A percentile compares a stretch with the other conserved stretches of the same genome.
These are phyloP conservation scores for Eugnorisma glareosa DNA, from an alignment of 2,888 invertebrate species.

Conservation along the genomic window DNA sequence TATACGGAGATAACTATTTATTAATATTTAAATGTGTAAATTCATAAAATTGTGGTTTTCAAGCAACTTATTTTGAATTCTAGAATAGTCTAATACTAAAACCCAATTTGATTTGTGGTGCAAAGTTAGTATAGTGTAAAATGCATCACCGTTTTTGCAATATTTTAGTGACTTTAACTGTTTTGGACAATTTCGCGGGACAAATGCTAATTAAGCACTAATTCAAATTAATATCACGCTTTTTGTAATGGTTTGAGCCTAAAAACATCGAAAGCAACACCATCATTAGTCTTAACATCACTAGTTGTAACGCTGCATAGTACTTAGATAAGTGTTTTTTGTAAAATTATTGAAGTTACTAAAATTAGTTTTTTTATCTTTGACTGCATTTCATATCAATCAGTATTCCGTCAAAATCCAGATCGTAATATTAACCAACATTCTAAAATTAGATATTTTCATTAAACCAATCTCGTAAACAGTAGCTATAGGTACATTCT, in stretches of 20 bases:
- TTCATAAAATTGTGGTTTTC: neutral
- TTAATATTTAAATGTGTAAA: no score
- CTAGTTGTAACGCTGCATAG: no score
- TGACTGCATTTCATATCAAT: neutral
- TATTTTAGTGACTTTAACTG: neutral
- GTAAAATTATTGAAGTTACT: no score
- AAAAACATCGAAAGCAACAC: neutral
- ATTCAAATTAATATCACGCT: neutral
- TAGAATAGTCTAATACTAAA: neutral
- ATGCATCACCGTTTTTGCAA: neutral
- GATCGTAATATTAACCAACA: neutral
- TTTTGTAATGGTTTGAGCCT: neutral
- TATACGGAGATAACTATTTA: no score
- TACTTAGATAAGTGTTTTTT: no score
- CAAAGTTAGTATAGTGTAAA: neutral
- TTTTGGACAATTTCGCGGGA: neutral
- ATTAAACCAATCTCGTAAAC: slow-evolving; percentile 20
- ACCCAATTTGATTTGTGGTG: neutral
- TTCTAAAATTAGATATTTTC: neutral
- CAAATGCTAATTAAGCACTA: neutral
- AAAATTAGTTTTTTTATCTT: no score
- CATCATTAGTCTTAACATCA: no score
- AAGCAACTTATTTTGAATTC: neutral
- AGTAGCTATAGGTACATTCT: neutral
- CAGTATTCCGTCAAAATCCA: neutral